Evolutionary conservation across 2,113 vertebrate species (phyloP).

Genomic region (Brienomyrus longianalis): DNA sequence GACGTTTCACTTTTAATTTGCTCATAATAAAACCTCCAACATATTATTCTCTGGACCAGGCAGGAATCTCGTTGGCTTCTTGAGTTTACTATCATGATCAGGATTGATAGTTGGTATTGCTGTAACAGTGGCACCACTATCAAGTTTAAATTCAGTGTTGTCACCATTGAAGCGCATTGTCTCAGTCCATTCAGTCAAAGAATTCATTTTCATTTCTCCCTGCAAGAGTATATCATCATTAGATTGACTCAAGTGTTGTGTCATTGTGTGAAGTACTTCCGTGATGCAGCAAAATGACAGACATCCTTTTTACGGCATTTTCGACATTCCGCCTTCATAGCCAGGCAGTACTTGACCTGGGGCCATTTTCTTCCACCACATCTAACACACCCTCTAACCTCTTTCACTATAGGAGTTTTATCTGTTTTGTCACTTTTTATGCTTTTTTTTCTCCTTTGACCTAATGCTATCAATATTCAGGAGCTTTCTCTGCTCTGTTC

Average conservation of each 20-base stretch:
- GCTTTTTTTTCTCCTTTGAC: not conserved
- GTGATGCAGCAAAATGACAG: constrained; percentile 10
- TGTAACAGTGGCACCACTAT: not conserved
- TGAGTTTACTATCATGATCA: not conserved
- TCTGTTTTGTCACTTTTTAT: not conserved
- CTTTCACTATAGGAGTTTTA: not conserved
- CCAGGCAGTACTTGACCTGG: not conserved
- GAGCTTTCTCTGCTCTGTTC: not conserved
- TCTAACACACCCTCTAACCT: not conserved
- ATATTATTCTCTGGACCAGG: constrained; percentile 1
- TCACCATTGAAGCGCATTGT: not conserved
- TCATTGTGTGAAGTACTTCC: not conserved
- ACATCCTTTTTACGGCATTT: not conserved
- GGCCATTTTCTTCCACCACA: not conserved
- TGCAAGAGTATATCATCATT: not conserved
- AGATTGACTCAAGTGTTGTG: not conserved
- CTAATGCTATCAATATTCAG: not conserved
- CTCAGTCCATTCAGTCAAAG: not conserved
- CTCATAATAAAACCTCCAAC: not conserved
- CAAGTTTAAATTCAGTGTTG: not conserved
- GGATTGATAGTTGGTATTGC: not conserved
- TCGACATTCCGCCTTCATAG: not conserved
- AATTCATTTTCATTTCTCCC: not conserved
- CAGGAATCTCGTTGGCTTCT: not conserved
- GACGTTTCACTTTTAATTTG: not conserved